phyloP scores from a whole-genome alignment of 2,888 invertebrate species.

The Lasiommata megera region DNA sequence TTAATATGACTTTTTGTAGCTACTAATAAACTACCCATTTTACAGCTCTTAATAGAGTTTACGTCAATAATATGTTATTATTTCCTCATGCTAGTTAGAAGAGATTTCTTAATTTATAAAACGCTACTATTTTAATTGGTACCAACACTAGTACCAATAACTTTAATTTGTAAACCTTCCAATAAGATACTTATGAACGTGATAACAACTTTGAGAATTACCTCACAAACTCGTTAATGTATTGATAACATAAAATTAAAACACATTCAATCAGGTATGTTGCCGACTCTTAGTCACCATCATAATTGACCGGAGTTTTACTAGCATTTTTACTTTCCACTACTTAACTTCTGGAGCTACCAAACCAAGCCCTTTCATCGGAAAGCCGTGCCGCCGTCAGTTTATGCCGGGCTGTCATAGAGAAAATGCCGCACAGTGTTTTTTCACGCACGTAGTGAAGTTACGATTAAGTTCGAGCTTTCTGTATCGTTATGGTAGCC shows the following conservation, averaged over 20 bases:
- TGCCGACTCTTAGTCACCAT: slow-evolving; percentile 35
- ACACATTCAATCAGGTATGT: slow-evolving; percentile 18
- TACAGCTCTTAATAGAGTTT: too few species aligned
- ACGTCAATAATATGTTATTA: too few species aligned
- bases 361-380: slow-evolving; percentile 61
- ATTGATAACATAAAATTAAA: slow-evolving; percentile 14
- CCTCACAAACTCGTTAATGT: background rate
- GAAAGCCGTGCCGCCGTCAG: slow-evolving; percentile 46
- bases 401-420: slow-evolving; percentile 32
- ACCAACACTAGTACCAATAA: background rate
- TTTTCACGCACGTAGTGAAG: slow-evolving; percentile 21
- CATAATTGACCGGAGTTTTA: slow-evolving; percentile 54
- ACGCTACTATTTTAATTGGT: background rate
- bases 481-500: slow-evolving; percentile 21
- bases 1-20: too few species aligned
- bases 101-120: background rate
- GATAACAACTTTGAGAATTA: background rate
- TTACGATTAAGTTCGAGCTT: slow-evolving; percentile 16
- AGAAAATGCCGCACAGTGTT: slow-evolving; percentile 28
- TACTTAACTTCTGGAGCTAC: slow-evolving; percentile 41
- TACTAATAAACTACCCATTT: too few species aligned
- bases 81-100: too few species aligned
- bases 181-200: background rate
- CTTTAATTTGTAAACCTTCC: background rate
- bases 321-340: slow-evolving; percentile 65